Evolutionary conservation across 2,888 invertebrate genomes (phyloP).

Genomic region (Junonia oenone): DNA sequence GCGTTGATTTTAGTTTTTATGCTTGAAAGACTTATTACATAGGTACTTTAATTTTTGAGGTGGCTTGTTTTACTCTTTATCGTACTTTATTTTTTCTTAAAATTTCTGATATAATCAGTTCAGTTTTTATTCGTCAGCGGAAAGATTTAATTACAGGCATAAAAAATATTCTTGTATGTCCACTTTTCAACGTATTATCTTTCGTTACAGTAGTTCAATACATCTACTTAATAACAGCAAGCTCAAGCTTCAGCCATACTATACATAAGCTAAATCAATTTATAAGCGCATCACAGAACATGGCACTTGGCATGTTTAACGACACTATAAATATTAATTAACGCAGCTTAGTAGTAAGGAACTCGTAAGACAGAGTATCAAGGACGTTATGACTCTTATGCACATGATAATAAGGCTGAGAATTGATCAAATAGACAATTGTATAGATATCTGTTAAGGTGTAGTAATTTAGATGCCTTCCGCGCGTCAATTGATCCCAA

Average conservation of each 20-base stretch:
- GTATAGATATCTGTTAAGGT: constrained; percentile 7
- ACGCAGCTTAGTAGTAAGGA: constrained; percentile 10
- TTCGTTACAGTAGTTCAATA: neutral
- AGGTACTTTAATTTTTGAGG: too few relatives aligned
- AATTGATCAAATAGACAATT: neutral
- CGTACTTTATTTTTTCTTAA: too few relatives aligned
- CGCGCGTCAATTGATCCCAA: constrained; percentile 15
- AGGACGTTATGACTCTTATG: neutral
- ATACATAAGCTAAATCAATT: constrained; percentile 21
- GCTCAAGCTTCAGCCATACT: neutral
- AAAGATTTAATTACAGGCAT: too few relatives aligned
- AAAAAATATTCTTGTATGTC: neutral
- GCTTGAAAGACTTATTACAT: too few relatives aligned
- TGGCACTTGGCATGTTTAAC: constrained; percentile 22
- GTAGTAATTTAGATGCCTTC: constrained; percentile 18
- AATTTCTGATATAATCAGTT: too few relatives aligned
- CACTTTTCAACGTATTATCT: neutral
- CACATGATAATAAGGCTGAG: neutral
- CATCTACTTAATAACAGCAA: neutral
- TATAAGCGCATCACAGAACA: constrained; percentile 17
- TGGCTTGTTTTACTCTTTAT: too few relatives aligned
- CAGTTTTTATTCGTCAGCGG: too few relatives aligned
- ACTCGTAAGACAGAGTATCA: neutral
- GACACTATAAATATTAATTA: constrained; percentile 27
- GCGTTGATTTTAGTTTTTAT: neutral